Base-by-base conservation (phyloP, 2,888 invertebrate genomes). In the Himalopsyche tibetana region DNA sequence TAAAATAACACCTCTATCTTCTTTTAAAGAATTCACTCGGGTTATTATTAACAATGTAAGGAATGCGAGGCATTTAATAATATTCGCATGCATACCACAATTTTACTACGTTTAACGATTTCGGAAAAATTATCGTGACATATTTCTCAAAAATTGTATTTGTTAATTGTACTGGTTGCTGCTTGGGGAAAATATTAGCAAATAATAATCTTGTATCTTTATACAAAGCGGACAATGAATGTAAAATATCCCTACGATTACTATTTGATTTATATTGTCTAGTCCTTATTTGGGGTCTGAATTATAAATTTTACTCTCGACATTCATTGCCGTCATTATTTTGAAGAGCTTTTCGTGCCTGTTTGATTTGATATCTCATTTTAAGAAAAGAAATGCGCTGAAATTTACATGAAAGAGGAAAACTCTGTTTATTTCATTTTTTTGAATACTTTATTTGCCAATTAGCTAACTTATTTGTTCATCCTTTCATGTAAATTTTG, bases 361-460 rank as follows among this genome's bases (percentile, higher is more conserved):
- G 28, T 63, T 63, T 63, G 19, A 63, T n/a, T 63, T 63, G n/a
- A 28, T 63, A 63, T 51, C 51, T 51, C 63, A 63, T 63, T 63
- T 63, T 63, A 19, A n/a, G 11, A 19, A 63, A 63, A 19, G 51
- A 51, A 19, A 63, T 63, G 6, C 63, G 28, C 11, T 19, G 63
- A 63, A 63, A 19, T 63, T 63, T 63, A 19, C 63, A 63, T 63
- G 63, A 63, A 19, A 63, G 63, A 63, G 63, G 11, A 63, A 63
- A 63, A 63, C n/a, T 56, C 56, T 56, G 17, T n/a, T 56, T 56
- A 19, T 56, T 63, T 63, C 8, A 28, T 19, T 63, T 63, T 45
- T 63, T 63, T 63, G 63, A 19, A 63, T n/a, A 63, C 28, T n/a
- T 63, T 63, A 63, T 63, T 63, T 63, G 19, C 63, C 63, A 63